These are phyloP conservation scores for Thymelicus sylvestris DNA, from an alignment of 2,888 invertebrate species.

Conservation along the genomic window DNA sequence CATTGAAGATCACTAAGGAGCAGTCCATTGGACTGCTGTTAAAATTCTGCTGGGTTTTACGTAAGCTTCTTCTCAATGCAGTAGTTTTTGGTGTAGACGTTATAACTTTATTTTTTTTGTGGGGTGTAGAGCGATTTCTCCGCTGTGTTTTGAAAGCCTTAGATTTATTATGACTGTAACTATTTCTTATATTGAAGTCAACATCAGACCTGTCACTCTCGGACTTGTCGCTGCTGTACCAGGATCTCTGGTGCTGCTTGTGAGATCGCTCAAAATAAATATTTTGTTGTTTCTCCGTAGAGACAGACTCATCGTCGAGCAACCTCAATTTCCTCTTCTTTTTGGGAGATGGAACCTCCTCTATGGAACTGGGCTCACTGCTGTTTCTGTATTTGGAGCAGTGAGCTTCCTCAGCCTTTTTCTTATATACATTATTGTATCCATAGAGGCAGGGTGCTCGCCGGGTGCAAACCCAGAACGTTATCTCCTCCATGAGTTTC, in stretches of 20 bases:
- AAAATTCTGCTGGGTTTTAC: conserved; percentile 59
- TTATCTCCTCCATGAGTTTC: conserved; percentile 78
- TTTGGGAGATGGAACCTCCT: conserved; percentile 56
- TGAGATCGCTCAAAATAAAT: conserved; percentile 67
- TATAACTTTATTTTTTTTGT: conserved; percentile 66
- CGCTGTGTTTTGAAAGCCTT: conserved; percentile 59
- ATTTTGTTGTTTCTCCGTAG: conserved; percentile 62
- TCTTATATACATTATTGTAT: conserved; percentile 66
- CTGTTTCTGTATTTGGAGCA: conserved; percentile 58
- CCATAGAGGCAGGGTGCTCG: conserved; percentile 77
- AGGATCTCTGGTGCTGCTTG: conserved; percentile 51
- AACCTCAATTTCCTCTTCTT: conserved; percentile 68
- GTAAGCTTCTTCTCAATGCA: conserved; percentile 64
- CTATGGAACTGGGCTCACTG: conserved; percentile 53
- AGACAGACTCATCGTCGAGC: conserved; percentile 64
- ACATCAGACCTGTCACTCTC: conserved; percentile 63
- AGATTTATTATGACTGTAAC: conserved; percentile 57
- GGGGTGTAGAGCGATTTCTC: conserved; percentile 51
- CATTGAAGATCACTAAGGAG: conserved; percentile 62
- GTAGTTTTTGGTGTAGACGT: conserved; percentile 70
- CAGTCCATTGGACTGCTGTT: conserved; percentile 59
- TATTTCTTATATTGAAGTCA: conserved; percentile 71
- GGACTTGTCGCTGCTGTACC: conserved; percentile 57
- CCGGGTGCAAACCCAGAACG: conserved; percentile 76
- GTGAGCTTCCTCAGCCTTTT: conserved; percentile 58